These are phyloP conservation scores for Spondyliosoma cantharus DNA, from an alignment of 2,797 vertebrate genomes.

Conservation along the genomic window DNA sequence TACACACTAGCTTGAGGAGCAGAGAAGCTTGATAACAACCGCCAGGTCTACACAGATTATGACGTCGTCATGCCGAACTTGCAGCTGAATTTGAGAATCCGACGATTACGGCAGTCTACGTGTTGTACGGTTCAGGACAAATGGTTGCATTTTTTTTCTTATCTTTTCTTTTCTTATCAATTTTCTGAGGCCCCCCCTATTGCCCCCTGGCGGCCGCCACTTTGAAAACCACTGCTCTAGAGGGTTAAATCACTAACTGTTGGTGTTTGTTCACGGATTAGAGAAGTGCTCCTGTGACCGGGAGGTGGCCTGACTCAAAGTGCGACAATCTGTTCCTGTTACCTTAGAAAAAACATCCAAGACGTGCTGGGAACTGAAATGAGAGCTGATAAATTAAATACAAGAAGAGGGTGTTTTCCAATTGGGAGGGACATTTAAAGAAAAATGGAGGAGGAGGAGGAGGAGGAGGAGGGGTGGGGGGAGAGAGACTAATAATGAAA, in stretches of 20 bases:
- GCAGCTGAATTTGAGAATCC: no score
- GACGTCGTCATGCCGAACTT: no score
- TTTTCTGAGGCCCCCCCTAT: no score
- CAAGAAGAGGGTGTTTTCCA: neutral
- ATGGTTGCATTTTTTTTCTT: no score
- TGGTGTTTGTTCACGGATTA: conserved; percentile 8
- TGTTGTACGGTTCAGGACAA: no score
- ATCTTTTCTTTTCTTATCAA: no score
- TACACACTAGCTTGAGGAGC: no score
- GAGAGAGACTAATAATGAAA: conserved; percentile 29
- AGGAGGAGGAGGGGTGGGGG: neutral
- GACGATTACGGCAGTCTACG: no score
- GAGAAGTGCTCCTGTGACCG: conserved; percentile 12
- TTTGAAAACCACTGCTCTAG: no score
- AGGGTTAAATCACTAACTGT: neutral
- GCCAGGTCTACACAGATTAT: no score
- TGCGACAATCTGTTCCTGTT: conserved; percentile 3
- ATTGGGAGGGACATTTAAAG: neutral
- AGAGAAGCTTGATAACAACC: no score
- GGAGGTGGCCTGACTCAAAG: neutral
- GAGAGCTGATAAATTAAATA: neutral
- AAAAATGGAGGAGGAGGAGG: neutral
- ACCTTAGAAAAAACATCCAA: neutral
- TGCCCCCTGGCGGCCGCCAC: no score
- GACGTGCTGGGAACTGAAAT: neutral